Conservation (phyloP, 2,888 invertebrate genomes). For the Eurois occulta region DNA sequence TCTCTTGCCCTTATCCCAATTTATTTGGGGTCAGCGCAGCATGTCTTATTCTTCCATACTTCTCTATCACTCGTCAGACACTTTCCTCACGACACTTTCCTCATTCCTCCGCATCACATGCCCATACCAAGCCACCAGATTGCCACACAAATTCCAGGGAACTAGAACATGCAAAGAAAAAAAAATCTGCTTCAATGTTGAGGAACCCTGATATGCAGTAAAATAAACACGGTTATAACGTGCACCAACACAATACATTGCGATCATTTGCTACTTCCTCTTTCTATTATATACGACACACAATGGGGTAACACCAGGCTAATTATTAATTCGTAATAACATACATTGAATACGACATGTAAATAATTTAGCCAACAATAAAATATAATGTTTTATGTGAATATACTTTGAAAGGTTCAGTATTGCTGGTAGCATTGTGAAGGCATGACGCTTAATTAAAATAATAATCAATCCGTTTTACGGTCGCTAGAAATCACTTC, state of each 20-base stretch:
- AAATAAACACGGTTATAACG: constrained; percentile 32
- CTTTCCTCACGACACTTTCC: no score
- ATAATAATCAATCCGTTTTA: background rate
- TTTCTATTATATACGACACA: constrained; percentile 37
- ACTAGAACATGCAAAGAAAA: no score
- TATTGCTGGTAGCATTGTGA: background rate
- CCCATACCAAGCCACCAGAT: no score
- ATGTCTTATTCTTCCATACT: no score
- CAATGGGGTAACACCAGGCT: constrained; percentile 44
- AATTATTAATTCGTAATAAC: constrained; percentile 45
- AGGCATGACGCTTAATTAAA: no score
- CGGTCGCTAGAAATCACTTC: background rate
- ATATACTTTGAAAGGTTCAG: constrained; percentile 14
- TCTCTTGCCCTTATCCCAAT: no score
- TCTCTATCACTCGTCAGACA: no score
- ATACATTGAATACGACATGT: constrained; percentile 25
- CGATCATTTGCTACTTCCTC: constrained; percentile 67
- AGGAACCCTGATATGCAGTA: constrained; percentile 46
- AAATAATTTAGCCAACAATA: constrained; percentile 16
- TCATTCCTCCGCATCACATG: no score
- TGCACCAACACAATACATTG: constrained; percentile 54
- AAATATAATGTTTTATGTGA: background rate
- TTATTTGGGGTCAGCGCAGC: no score
- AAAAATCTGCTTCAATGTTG: background rate
- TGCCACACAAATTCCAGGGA: no score